These are phyloP conservation scores for Caiman crocodilus DNA, from an alignment of 2,797 vertebrate species.

Conservation along the genomic window DNA sequence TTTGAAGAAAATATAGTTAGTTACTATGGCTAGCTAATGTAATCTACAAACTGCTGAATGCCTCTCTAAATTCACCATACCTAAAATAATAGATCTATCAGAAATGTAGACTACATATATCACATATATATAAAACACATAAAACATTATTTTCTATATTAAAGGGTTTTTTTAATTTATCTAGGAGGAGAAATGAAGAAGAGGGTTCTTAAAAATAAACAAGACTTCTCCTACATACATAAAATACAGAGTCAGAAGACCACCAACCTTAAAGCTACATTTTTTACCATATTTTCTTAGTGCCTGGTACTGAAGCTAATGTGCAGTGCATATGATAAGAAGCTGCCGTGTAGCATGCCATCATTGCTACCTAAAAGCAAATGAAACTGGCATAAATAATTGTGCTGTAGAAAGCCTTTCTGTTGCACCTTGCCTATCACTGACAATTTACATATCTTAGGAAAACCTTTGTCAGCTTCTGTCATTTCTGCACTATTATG, in stretches of 20 bases:
- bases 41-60: fast-evolving
- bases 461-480: constrained; percentile 86
- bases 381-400: constrained; percentile 84
- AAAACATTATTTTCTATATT: background rate
- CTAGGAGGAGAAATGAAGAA: fast-evolving
- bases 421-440: constrained; percentile 83
- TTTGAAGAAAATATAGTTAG: background rate
- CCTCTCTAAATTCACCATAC: background rate
- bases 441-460: constrained; percentile 86
- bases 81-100: background rate
- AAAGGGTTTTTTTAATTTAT: background rate
- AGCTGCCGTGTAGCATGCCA: constrained; percentile 54
- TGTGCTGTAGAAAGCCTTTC: constrained; percentile 81
- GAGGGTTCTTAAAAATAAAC: background rate
- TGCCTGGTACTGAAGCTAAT: constrained; percentile 67
- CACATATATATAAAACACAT: fast-evolving
- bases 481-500: constrained; percentile 85
- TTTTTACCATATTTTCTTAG: constrained; percentile 54
- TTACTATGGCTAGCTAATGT: fast-evolving
- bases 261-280: constrained; percentile 38
- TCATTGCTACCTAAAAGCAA: constrained; percentile 81
- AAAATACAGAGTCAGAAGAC: background rate
- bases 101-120: background rate
- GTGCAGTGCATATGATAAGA: constrained; percentile 78
- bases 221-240: background rate